These are phyloP conservation scores for Nematostella vectensis DNA, from an alignment of 92 coral and sea anemone genomes.

Conservation along the genomic window DNA sequence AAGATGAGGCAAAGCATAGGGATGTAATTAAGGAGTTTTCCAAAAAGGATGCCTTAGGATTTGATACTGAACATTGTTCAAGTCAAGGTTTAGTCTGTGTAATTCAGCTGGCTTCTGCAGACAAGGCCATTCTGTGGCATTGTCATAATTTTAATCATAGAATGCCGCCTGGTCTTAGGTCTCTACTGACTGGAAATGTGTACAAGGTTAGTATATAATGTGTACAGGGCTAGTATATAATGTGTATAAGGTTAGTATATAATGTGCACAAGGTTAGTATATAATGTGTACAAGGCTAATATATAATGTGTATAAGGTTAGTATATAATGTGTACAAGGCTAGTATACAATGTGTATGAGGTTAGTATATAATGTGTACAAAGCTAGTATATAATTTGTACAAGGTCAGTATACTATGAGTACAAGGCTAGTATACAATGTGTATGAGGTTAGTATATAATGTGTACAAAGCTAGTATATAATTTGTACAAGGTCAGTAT, in stretches of 20 bases:
- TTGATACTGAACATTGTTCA: slow-evolving; percentile 53
- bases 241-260: not conserved
- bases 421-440: too few species aligned
- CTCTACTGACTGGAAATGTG: slow-evolving; percentile 14
- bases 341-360: not conserved
- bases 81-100: slow-evolving; percentile 37
- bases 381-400: too few species aligned
- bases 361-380: not conserved
- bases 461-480: too few species aligned
- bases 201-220: slow-evolving; percentile 17
- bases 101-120: slow-evolving; percentile 59
- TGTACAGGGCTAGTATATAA: too few species aligned
- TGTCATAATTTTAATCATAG: slow-evolving; percentile 18
- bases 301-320: too few species aligned
- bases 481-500: too few species aligned
- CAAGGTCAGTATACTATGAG: too few species aligned
- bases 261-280: not conserved
- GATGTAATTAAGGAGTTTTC: slow-evolving; percentile 40
- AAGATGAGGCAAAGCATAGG: slow-evolving; percentile 16
- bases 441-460: too few species aligned
- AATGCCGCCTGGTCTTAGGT: slow-evolving; percentile 21
- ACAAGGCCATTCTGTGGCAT: slow-evolving; percentile 68
- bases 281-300: too few species aligned
- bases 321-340: not conserved
- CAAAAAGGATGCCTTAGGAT: slow-evolving; percentile 45